These are phyloP conservation scores for Bos taurus DNA, from an alignment of 2,113 vertebrate species.

Conservation along the genomic window ARS-UCD2.0 NC_037357.1:87120501-87121000, in stretches of 20 bases:
- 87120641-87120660: conserved; percentile 50
- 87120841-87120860: neutral
- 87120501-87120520: conserved; percentile 17
- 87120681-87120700: neutral
- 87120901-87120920: neutral
- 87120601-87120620: neutral
- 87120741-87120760: neutral
- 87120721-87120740: neutral
- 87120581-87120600: conserved; percentile 27
- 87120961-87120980: conserved; percentile 18
- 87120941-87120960: neutral
- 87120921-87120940: neutral
- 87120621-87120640: neutral
- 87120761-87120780: neutral
- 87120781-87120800: neutral
- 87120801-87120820: neutral
- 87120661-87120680: conserved; percentile 49
- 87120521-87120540: conserved; percentile 26
- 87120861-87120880: neutral
- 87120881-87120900: conserved; percentile 12
- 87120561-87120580: neutral
- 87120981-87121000: neutral
- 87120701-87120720: neutral
- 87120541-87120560: conserved; percentile 31
- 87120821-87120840: neutral